Conservation (phyloP, 2,113 vertebrate species). For the Dendropsophus ebraccatus region DNA sequence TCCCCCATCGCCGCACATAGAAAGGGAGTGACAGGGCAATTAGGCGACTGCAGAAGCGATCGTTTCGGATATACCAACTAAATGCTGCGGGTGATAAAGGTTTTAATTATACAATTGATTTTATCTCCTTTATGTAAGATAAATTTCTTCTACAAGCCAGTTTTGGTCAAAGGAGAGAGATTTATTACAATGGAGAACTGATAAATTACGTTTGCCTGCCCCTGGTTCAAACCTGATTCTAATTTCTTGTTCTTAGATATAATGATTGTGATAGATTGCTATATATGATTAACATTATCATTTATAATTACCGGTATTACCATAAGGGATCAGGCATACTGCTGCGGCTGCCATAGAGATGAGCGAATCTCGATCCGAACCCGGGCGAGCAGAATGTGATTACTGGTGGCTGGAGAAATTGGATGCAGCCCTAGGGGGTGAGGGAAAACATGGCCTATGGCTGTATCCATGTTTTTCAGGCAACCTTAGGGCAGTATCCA, state of each 20-base stretch:
- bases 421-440: too few species aligned
- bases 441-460: too few species aligned
- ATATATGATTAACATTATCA: slow-evolving; percentile 29
- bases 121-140: slow-evolving; percentile 52
- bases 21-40: slow-evolving; percentile 49
- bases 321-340: not conserved
- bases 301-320: not conserved
- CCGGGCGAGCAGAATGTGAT: too few species aligned
- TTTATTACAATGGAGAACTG: slow-evolving; percentile 47
- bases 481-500: too few species aligned
- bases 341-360: not conserved
- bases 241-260: slow-evolving; percentile 30
- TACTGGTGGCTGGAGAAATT: too few species aligned
- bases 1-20: slow-evolving; percentile 6
- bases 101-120: slow-evolving; percentile 59
- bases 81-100: slow-evolving; percentile 55
- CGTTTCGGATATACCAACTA: slow-evolving; percentile 47
- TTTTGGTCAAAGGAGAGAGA: slow-evolving; percentile 50
- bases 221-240: slow-evolving; percentile 6
- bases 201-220: slow-evolving; percentile 42
- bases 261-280: slow-evolving; percentile 31
- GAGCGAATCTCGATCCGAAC: too few species aligned
- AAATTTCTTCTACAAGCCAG: slow-evolving; percentile 46
- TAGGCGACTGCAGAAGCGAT: slow-evolving; percentile 40
- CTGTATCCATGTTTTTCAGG: too few species aligned